Evolutionary conservation across 2,888 invertebrate species (phyloP), one percentile per base, ranked within the genome.

Genomic region (Maniola hyperantus): DNA sequence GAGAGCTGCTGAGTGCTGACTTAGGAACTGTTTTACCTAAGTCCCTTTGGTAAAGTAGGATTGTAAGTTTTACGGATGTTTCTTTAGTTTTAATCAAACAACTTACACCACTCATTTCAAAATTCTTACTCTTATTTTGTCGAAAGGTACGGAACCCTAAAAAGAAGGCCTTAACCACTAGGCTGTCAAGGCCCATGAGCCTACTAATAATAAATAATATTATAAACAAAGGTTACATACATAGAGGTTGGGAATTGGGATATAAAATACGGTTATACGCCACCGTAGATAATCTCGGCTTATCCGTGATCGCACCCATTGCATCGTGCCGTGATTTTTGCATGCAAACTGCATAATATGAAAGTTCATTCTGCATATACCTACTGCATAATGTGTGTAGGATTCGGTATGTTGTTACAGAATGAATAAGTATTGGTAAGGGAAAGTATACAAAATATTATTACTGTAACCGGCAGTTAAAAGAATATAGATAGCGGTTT

Each of bases 11-110:
- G 55, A 55, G 55, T 36, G 26, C 51, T 51, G 39, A 74, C 74
- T 77, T 75, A 78, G 76, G 78, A 75, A 80, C 75, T 77, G 72
- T 76, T 64, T 59, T 67, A 54, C 54, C 51, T 26, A 51, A 51
- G 51, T 55, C 36, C 5, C 18, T 55, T 18, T 5, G 36, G 15
- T 54, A 54, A 54, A 55, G 55, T 39, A 36, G 36, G 7, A 15
- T 55, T 36, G 8, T 7, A 33, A 6, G 48, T 2, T 48, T 48
- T 15, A 48, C 15, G 15, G 7, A n/a, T n/a, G 13, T 5, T 44
- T 44, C 44, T 44, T 44, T 44, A 44, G 44, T 44, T 44, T 44
- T 13, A 44, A 5, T 13, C n/a, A 36, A 36, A 26, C 26, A 26
- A 26, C 2, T 26, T 26, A 26, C 26, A 26, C 26, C 26, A 26